Conservation (phyloP, 2,888 invertebrate species). For the Empis livida region DNA sequence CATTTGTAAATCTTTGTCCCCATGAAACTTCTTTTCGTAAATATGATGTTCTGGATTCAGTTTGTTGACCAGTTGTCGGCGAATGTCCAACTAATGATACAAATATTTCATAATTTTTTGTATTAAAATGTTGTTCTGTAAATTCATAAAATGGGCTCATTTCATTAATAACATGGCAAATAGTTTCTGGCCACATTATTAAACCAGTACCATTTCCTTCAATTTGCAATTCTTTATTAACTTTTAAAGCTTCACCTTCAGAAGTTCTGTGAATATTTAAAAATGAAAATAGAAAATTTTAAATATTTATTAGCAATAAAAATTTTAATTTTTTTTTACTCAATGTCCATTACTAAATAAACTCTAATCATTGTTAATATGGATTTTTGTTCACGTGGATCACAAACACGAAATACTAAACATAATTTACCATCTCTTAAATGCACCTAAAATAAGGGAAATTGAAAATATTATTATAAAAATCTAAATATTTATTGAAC, state of each 20-base stretch:
- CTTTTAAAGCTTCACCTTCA: slow-evolving; percentile 63
- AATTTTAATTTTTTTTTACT: slow-evolving; percentile 15
- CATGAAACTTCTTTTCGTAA: slow-evolving; percentile 68
- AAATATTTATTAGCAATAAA: neutral
- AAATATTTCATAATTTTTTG: slow-evolving; percentile 64
- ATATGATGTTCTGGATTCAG: slow-evolving; percentile 64
- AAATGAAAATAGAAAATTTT: neutral
- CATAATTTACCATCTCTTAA: slow-evolving; percentile 65
- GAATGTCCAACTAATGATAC: slow-evolving; percentile 72
- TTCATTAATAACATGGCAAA: slow-evolving; percentile 68
- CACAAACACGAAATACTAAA: slow-evolving; percentile 69
- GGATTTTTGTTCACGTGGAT: slow-evolving; percentile 61
- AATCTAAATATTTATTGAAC: slow-evolving; percentile 14
- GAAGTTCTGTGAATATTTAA: slow-evolving; percentile 21
- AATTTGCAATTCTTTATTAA: slow-evolving; percentile 54
- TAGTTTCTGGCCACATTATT: slow-evolving; percentile 78
- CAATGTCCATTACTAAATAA: slow-evolving; percentile 28
- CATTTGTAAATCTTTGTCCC: slow-evolving; percentile 67
- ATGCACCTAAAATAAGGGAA: slow-evolving; percentile 44
- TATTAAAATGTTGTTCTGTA: slow-evolving; percentile 56
- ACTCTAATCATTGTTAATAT: slow-evolving; percentile 68
- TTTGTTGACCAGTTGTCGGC: slow-evolving; percentile 59
- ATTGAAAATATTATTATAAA: neutral
- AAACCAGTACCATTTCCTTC: slow-evolving; percentile 48
- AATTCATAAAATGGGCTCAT: slow-evolving; percentile 67